Base-by-base conservation (phyloP, 2,797 vertebrate species). In the Mergus octosetaceus region DNA sequence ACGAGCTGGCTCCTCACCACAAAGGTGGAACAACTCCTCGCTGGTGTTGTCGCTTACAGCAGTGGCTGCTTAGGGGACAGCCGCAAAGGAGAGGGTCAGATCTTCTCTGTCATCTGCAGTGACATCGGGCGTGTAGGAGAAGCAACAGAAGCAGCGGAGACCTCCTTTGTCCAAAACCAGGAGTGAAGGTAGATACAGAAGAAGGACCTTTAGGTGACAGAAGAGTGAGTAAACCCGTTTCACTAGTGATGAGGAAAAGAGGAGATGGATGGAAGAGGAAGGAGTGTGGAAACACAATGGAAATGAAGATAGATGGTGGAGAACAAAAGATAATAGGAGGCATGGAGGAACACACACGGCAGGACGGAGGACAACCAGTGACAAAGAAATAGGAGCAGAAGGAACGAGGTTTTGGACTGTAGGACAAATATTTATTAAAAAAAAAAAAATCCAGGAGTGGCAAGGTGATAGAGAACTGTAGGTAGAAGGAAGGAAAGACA, bases 321-420 rank as follows among this genome's bases (percentile, higher is more conserved):
- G 73, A 79, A 65, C 22, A 58, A 84, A 58, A 91, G 43, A 34
- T 74, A 47, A 82, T 61, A 75, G 68, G 53, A 76, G 45, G 24
- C 80, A 86, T 51, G 58, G 45, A 61, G 69, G n/a, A 90, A 32
- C 66, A 38, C 78, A 56, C 78, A n/a, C 70, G 66, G 56, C 77
- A 94, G 80, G 36, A 65, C 89, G 65, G 73, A 90, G 45, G 70
- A 65, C 66, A 39, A 51, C 25, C n/a, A 60, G 36, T 56, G 19
- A 85, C 90, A 85, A 93, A 89, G 87, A 90, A 82, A 66, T 36
- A 62, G 45, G 56, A 95, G 41, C 56, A 89, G 82, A 80, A 95
- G 56, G 57, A 91, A 41, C 16, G 70, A 70, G 82, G 62, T 34
- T 87, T 43, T 74, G 69, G 56, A 32, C 73, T 76, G 47, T 36